Conservation (phyloP, 1,140 invertebrate genomes). For the Drosophila sp. region DNA sequence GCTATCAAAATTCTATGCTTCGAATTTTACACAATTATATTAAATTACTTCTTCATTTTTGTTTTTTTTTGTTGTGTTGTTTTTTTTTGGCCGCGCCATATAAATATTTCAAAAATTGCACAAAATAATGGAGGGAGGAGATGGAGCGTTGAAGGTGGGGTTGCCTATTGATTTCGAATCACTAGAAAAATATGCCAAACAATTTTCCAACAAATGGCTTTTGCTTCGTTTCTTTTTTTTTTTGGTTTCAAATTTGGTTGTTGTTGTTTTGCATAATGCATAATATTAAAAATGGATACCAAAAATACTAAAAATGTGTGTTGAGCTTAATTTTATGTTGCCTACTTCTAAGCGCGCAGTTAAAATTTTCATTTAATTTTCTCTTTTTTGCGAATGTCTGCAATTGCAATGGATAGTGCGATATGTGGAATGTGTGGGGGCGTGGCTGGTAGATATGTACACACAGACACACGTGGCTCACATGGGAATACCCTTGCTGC, state of each 20-base stretch:
- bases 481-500: background rate
- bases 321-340: conserved; percentile 9
- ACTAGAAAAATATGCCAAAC: conserved; percentile 56
- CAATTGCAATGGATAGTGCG: background rate
- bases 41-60: conserved; percentile 41
- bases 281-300: conserved; percentile 19
- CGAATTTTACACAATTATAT: conserved; percentile 56
- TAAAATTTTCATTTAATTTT: conserved; percentile 2
- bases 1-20: conserved; percentile 59
- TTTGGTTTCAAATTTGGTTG: background rate
- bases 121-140: conserved; percentile 50
- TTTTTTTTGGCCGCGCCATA: conserved; percentile 48
- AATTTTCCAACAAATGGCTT: conserved; percentile 43
- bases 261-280: conserved; percentile 51
- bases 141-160: conserved; percentile 3
- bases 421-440: background rate
- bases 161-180: conserved; percentile 51
- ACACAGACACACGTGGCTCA: background rate
- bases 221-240: background rate
- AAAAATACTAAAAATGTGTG: conserved; percentile 50
- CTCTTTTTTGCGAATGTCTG: background rate
- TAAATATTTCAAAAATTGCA: conserved; percentile 70
- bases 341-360: conserved; percentile 18
- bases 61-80: background rate
- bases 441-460: background rate